Evolutionary conservation across 2,113 vertebrate genomes (phyloP).

Genomic region (Pagrus major): DNA sequence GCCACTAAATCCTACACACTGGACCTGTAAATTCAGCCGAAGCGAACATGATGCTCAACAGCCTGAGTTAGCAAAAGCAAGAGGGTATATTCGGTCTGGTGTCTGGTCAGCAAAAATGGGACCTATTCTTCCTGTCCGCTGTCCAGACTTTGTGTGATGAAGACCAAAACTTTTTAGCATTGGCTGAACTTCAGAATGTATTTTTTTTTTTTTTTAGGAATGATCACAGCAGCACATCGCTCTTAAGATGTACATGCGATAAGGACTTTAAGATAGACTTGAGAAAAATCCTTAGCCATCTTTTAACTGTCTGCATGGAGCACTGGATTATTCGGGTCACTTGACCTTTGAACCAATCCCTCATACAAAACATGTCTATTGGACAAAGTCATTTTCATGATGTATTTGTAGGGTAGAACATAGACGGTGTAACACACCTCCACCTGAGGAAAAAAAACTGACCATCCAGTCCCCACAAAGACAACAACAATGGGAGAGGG

Average conservation of each 20-base stretch:
- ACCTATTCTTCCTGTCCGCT: background rate
- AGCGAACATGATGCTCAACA: no score
- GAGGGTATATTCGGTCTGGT: no score
- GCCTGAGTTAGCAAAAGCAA: no score
- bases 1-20: no score
- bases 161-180: background rate
- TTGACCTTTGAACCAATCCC: constrained; percentile 5
- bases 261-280: background rate
- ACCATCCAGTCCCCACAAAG: constrained; percentile 64
- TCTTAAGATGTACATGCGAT: background rate
- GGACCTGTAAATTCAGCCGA: no score
- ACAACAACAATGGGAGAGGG: constrained; percentile 69
- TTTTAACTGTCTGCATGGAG: background rate
- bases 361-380: background rate
- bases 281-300: background rate
- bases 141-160: background rate
- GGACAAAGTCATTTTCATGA: constrained; percentile 23
- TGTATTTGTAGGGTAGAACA: constrained; percentile 16
- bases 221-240: background rate
- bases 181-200: background rate
- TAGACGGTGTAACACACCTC: constrained; percentile 11
- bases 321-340: background rate
- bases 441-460: constrained; percentile 48
- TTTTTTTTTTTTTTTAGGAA: background rate
- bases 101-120: no score